Conservation (phyloP, 2,888 invertebrate genomes). For the Phengaris arion region DNA sequence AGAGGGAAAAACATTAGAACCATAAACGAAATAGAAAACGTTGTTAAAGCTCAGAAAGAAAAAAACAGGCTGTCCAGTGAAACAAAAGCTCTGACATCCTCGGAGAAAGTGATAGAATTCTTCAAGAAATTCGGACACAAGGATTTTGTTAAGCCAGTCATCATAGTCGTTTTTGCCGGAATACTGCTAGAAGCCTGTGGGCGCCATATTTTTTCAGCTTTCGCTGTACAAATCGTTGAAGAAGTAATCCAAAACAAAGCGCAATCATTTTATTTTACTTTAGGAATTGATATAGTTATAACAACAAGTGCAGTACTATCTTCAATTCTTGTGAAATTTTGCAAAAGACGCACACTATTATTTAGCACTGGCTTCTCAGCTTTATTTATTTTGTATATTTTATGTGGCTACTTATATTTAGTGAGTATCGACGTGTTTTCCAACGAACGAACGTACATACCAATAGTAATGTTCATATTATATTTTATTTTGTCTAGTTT, state of each 20-base stretch:
- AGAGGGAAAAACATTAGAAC: slow-evolving; percentile 56
- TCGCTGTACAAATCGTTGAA: slow-evolving; percentile 54
- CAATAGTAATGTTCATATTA: slow-evolving; percentile 6
- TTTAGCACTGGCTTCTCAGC: slow-evolving; percentile 53
- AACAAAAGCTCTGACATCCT: slow-evolving; percentile 33
- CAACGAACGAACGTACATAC: slow-evolving; percentile 6
- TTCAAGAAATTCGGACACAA: slow-evolving; percentile 49
- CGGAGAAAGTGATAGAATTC: slow-evolving; percentile 39
- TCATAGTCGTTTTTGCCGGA: slow-evolving; percentile 47
- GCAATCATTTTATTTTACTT: slow-evolving; percentile 51
- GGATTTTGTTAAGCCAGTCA: slow-evolving; percentile 55
- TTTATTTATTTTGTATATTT: slow-evolving; percentile 43
- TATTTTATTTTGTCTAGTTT: slow-evolving; percentile 8
- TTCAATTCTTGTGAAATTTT: slow-evolving; percentile 51
- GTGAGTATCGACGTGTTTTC: slow-evolving; percentile 32
- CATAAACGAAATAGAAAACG: slow-evolving; percentile 46
- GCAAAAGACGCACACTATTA: slow-evolving; percentile 53
- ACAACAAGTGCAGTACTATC: slow-evolving; percentile 50
- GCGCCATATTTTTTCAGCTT: slow-evolving; percentile 56
- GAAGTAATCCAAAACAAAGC: slow-evolving; percentile 49
- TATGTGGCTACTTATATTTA: slow-evolving; percentile 50
- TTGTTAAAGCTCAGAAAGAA: slow-evolving; percentile 51
- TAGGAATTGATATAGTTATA: slow-evolving; percentile 55
- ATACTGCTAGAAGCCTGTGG: slow-evolving; percentile 54
- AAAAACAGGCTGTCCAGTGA: slow-evolving; percentile 30